Evolutionary conservation across 2,113 vertebrate genomes (phyloP).

Genomic region (Salvator merianae): DNA sequence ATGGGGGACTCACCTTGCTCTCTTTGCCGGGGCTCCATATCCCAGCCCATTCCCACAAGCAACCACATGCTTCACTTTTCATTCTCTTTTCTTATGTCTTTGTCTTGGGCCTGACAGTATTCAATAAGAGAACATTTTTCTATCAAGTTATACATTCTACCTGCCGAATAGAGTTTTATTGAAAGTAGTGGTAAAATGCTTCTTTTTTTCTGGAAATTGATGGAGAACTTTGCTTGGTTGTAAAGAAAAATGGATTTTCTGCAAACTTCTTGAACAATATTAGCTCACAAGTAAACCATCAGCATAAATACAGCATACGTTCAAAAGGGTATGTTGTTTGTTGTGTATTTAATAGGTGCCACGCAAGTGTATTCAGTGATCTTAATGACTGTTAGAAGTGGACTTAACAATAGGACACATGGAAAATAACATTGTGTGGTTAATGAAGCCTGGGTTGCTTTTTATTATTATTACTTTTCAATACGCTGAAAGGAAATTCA

Average conservation of each 20-base stretch:
- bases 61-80: not conserved
- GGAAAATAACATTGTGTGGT: not conserved
- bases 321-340: not conserved
- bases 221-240: not conserved
- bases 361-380: conserved; percentile 27
- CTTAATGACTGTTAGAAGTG: conserved; percentile 7
- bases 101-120: too few species aligned
- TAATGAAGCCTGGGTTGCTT: conserved; percentile 25
- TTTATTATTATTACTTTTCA: conserved; percentile 13
- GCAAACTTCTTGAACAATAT: conserved; percentile 50
- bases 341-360: not conserved
- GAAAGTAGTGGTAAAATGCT: not conserved
- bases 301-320: conserved; percentile 13
- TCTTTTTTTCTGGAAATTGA: not conserved
- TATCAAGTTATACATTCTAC: too few species aligned
- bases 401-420: conserved; percentile 34
- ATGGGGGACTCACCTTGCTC: too few species aligned
- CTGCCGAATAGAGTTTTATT: too few species aligned
- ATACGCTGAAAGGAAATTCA: conserved; percentile 16
- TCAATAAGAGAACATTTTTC: too few species aligned
- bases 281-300: conserved; percentile 33
- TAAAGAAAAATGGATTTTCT: not conserved
- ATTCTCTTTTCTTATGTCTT: too few species aligned
- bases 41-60: not conserved
- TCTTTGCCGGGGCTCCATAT: too few species aligned